These are phyloP conservation scores for Plebejus anna DNA, from an alignment of 2,888 invertebrate genomes.

Conservation along the genomic window DNA sequence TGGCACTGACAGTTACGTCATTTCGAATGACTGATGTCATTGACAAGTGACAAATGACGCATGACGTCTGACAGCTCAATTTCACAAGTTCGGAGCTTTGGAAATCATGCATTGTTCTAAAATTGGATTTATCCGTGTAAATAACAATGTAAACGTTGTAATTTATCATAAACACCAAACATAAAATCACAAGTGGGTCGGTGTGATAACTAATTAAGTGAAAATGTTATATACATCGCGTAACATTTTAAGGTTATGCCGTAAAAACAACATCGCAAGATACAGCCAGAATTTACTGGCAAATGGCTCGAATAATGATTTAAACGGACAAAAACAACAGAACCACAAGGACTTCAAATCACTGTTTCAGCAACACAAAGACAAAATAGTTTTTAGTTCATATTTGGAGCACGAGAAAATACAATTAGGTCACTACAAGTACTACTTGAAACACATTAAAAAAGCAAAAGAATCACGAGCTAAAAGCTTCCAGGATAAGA, in stretches of 20 bases:
- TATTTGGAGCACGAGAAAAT: slow-evolving; percentile 66
- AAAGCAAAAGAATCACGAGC: slow-evolving; percentile 47
- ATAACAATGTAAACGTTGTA: neutral
- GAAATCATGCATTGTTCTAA: neutral
- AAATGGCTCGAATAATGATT: slow-evolving; percentile 39
- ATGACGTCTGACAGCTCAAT: neutral
- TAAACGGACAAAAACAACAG: slow-evolving; percentile 38
- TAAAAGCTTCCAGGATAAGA: slow-evolving; percentile 47
- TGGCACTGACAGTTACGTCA: slow-evolving; percentile 12
- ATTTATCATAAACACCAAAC: neutral
- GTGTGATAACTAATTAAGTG: slow-evolving; percentile 32
- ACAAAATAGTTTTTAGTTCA: slow-evolving; percentile 67
- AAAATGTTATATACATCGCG: slow-evolving; percentile 54
- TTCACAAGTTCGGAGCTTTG: neutral
- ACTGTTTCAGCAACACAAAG: slow-evolving; percentile 54
- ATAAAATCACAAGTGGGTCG: neutral
- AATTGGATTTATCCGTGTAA: neutral
- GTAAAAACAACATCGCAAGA: slow-evolving; percentile 48
- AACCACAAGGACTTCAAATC: slow-evolving; percentile 48
- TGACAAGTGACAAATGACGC: neutral
- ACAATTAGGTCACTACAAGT: slow-evolving; percentile 57
- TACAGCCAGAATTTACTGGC: slow-evolving; percentile 46
- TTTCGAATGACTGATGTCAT: neutral
- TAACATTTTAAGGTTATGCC: slow-evolving; percentile 68
- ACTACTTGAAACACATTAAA: slow-evolving; percentile 54